Percentiles rank a stretch among this genome's conserved stretches.
These are phyloP conservation scores for Pheucticus melanocephalus DNA, from an alignment of 2,113 vertebrate species.

Conservation along the genomic window DNA sequence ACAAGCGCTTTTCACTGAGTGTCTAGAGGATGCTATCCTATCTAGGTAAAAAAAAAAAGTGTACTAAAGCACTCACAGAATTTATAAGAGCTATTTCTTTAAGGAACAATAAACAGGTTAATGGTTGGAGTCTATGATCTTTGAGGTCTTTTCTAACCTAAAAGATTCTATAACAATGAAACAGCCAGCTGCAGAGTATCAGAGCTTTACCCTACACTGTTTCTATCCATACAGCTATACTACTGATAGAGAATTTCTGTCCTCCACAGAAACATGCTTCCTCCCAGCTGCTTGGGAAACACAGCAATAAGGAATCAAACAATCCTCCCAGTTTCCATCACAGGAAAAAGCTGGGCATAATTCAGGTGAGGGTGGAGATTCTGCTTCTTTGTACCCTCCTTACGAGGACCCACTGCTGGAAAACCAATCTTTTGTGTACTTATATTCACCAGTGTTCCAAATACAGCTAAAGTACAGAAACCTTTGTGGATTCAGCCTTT, in stretches of 20 bases:
- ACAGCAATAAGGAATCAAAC: not conserved
- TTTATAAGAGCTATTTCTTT: not conserved
- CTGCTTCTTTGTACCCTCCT: not conserved
- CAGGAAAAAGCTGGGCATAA: not conserved
- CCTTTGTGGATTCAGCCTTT: not conserved
- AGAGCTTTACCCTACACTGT: not conserved
- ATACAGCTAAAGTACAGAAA: not conserved
- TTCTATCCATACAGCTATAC: not conserved
- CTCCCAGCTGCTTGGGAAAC: not conserved
- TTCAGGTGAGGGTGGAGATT: not conserved
- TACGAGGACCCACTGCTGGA: not conserved
- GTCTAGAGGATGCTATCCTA: fast-evolving
- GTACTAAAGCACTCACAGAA: not conserved
- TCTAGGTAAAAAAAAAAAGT: not conserved
- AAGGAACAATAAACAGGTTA: not conserved
- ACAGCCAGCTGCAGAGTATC: not conserved
- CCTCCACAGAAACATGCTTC: not conserved
- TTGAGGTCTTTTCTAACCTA: not conserved
- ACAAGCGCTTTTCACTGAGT: not conserved
- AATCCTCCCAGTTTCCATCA: not conserved
- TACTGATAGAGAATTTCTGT: not conserved
- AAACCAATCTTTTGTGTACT: not conserved
- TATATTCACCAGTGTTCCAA: not conserved
- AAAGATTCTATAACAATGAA: not conserved
- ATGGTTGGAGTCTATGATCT: not conserved